phyloP scores from a whole-genome alignment of 2,888 invertebrate genomes.

The Cryptocheilus praepositus region DNA sequence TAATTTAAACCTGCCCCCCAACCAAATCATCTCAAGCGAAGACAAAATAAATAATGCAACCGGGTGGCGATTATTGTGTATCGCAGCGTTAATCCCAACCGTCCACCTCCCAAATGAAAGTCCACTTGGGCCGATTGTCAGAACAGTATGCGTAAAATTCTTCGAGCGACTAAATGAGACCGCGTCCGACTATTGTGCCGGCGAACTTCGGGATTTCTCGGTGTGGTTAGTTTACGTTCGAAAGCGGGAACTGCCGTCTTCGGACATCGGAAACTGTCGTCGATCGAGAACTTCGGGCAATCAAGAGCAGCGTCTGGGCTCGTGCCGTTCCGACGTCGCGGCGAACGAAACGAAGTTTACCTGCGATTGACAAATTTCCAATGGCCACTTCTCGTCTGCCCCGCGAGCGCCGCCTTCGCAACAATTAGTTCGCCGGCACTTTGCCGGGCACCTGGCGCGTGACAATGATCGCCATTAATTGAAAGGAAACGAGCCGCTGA shows the following conservation, averaged over 20 bases:
- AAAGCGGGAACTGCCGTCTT: slow-evolving; percentile 3
- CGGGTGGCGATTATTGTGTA: too few relatives aligned
- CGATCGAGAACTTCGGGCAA: slow-evolving; percentile 42
- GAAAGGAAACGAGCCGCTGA: slow-evolving; percentile 26
- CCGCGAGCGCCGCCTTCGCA: slow-evolving; percentile 48
- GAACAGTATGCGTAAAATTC: too few relatives aligned
- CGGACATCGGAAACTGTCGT: slow-evolving; percentile 9
- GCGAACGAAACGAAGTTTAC: slow-evolving; percentile 35
- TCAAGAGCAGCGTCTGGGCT: slow-evolving; percentile 55
- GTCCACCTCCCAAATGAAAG: too few relatives aligned
- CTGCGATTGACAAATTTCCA: slow-evolving; percentile 60
- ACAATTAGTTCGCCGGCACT: slow-evolving; percentile 54
- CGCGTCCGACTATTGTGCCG: too few relatives aligned
- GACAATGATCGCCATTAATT: slow-evolving; percentile 49
- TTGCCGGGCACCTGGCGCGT: slow-evolving; percentile 22
- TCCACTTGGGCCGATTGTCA: too few relatives aligned
- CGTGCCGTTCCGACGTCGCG: slow-evolving; percentile 37
- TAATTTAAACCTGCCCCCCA: too few relatives aligned
- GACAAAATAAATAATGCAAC: too few relatives aligned
- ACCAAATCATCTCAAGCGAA: too few relatives aligned
- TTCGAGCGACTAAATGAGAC: too few relatives aligned
- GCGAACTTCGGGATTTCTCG: too few relatives aligned
- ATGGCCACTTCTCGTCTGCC: slow-evolving; percentile 53
- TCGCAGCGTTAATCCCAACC: too few relatives aligned
- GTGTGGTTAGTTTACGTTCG: neutral